Percentiles rank a stretch among this genome's conserved stretches.
Evolutionary conservation across 2,113 vertebrate species (phyloP).

Genomic region (Lipophrys pholis): DNA sequence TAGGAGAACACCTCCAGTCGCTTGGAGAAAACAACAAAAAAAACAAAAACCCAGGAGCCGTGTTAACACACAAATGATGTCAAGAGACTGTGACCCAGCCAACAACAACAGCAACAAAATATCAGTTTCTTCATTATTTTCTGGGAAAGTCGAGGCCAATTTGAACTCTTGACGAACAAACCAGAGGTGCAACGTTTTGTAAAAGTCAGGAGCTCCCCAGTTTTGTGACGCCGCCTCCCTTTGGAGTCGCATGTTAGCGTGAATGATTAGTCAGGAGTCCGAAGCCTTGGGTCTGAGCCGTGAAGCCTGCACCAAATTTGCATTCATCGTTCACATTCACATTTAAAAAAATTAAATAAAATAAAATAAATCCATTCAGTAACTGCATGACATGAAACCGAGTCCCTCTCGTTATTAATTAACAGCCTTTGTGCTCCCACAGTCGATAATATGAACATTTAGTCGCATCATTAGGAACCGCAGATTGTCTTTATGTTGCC

Average conservation of each 20-base stretch:
- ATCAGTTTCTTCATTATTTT: constrained; percentile 70
- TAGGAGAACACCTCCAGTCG: constrained; percentile 86
- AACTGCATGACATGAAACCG: too few relatives aligned
- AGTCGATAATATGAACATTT: not conserved
- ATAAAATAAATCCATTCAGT: too few relatives aligned
- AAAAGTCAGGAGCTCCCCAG: constrained; percentile 1
- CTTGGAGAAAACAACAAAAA: constrained; percentile 55
- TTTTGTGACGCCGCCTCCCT: not conserved
- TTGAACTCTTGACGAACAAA: constrained; percentile 22
- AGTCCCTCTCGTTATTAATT: too few relatives aligned
- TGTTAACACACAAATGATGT: constrained; percentile 72
- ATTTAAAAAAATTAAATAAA: not conserved
- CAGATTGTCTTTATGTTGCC: not conserved
- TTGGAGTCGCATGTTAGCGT: constrained; percentile 4
- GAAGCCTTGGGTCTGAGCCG: constrained; percentile 6
- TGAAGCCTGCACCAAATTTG: not conserved
- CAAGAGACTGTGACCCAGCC: constrained; percentile 56
- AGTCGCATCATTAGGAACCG: too few relatives aligned
- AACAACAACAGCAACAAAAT: not conserved
- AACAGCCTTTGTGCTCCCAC: too few relatives aligned
- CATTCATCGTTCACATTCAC: not conserved
- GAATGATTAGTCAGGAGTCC: constrained; percentile 46
- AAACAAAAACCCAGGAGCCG: constrained; percentile 55
- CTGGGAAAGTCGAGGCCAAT: constrained; percentile 54
- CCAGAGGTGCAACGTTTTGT: not conserved